Percentiles rank a stretch among this genome's conserved stretches.
phyloP scores from a whole-genome alignment of 2,888 invertebrate genomes.

The Erebia aethiops region DNA sequence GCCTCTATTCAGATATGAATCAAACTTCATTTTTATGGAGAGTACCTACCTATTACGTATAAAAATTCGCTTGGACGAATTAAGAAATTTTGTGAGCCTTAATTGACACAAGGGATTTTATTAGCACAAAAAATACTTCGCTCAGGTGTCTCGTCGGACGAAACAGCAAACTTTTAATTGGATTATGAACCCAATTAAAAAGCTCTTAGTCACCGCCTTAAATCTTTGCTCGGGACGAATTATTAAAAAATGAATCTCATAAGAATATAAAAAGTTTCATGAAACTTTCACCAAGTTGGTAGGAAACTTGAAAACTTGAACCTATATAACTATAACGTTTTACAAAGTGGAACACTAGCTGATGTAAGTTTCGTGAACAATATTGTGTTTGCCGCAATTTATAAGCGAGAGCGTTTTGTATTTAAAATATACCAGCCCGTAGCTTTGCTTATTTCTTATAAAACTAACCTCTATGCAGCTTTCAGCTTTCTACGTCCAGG shows the following conservation, averaged over 20 bases:
- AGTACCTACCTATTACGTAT: too few relatives aligned
- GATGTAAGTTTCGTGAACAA: conserved; percentile 32
- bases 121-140: conserved; percentile 11
- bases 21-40: too few relatives aligned
- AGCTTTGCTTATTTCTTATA: too few relatives aligned
- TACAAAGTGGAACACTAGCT: conserved; percentile 33
- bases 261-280: conserved; percentile 34
- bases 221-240: conserved; percentile 27
- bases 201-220: conserved; percentile 22
- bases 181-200: conserved; percentile 37
- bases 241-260: too few relatives aligned
- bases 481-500: too few relatives aligned
- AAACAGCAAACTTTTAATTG: conserved; percentile 28
- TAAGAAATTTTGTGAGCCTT: not conserved
- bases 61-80: not conserved
- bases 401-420: not conserved
- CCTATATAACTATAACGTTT: conserved; percentile 35
- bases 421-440: too few relatives aligned
- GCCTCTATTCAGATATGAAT: too few relatives aligned
- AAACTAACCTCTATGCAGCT: too few relatives aligned
- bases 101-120: not conserved
- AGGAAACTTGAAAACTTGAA: conserved; percentile 36
- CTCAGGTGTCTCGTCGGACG: conserved; percentile 24
- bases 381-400: conserved; percentile 20
- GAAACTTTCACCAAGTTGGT: conserved; percentile 26